phyloP scores from a whole-genome alignment of 2,888 invertebrate genomes.

The Sphaerophoria taeniata region DNA sequence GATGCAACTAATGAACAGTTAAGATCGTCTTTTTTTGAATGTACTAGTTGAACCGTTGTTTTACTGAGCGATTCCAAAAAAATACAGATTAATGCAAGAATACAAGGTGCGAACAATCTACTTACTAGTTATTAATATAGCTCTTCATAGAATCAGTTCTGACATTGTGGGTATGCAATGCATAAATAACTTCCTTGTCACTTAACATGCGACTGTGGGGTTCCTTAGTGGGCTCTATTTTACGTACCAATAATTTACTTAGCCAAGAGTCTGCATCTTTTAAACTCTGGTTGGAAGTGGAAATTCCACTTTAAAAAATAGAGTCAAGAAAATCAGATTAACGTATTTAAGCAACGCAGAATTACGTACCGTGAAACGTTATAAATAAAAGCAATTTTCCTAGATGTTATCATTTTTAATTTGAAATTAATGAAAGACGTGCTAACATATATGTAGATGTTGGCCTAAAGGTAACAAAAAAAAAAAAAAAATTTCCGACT shows the following conservation, averaged over 20 bases:
- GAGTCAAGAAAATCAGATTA: too few species aligned
- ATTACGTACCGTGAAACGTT: too few species aligned
- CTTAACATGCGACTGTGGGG: slow-evolving; percentile 98
- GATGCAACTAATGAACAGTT: slow-evolving; percentile 96
- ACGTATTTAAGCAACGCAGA: too few species aligned
- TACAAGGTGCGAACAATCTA: slow-evolving; percentile 48
- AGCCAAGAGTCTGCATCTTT: slow-evolving; percentile 89
- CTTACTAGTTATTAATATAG: slow-evolving; percentile 96
- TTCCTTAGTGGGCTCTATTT: slow-evolving; percentile 97
- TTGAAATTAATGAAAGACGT: too few species aligned
- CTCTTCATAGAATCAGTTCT: slow-evolving; percentile 93
- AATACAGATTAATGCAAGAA: slow-evolving; percentile 44
- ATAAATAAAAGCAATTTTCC: too few species aligned
- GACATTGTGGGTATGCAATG: slow-evolving; percentile 97
- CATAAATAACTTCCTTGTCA: slow-evolving; percentile 97
- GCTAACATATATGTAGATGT: too few species aligned
- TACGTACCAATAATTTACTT: slow-evolving; percentile 93
- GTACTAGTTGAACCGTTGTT: slow-evolving; percentile 90
- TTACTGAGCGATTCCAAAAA: slow-evolving; percentile 85
- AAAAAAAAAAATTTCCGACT: slow-evolving; percentile 17
- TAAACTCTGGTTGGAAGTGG: slow-evolving; percentile 76
- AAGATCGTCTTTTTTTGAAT: slow-evolving; percentile 88
- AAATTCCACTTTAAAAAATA: slow-evolving; percentile 76
- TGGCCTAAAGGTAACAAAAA: too few species aligned
- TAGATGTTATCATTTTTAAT: too few species aligned